Conservation (phyloP, 2,888 invertebrate genomes). For the Cryptophagus acutangulus region DNA sequence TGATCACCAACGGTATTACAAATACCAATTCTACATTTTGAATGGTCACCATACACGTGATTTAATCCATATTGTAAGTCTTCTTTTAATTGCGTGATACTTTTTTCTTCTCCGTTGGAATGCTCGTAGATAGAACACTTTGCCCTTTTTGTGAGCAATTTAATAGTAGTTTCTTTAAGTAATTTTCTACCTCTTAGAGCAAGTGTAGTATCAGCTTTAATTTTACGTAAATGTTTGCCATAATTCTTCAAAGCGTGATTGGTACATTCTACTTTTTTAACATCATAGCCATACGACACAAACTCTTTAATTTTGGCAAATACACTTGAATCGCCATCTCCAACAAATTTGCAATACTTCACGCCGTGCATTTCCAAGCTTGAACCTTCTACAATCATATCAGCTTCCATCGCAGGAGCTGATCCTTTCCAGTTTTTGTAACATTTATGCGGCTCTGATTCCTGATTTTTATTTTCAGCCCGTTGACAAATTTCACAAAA, state of each 20-base stretch:
- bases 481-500: slow-evolving; percentile 20
- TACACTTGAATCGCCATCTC: slow-evolving; percentile 22
- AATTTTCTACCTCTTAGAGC: slow-evolving; percentile 7
- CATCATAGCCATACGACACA: slow-evolving; percentile 20
- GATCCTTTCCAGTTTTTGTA: slow-evolving; percentile 22
- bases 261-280: slow-evolving; percentile 20
- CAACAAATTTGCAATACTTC: slow-evolving; percentile 19
- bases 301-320: slow-evolving; percentile 17
- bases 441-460: slow-evolving; percentile 17
- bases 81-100: too few species aligned
- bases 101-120: too few species aligned
- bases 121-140: too few species aligned
- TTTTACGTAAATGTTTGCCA: slow-evolving; percentile 18
- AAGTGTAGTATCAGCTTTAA: slow-evolving; percentile 17
- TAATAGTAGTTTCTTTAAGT: too few species aligned
- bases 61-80: too few species aligned
- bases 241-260: slow-evolving; percentile 25
- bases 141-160: too few species aligned
- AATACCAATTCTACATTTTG: too few species aligned
- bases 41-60: too few species aligned
- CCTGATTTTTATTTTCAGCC: slow-evolving; percentile 10
- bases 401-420: slow-evolving; percentile 21
- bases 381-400: slow-evolving; percentile 19
- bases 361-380: slow-evolving; percentile 17
- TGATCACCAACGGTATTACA: too few species aligned